Percentiles rank a stretch among this genome's conserved stretches.
These are phyloP conservation scores for Casuarius casuarius DNA, from an alignment of 2,113 vertebrate species.

Conservation along the genomic window DNA sequence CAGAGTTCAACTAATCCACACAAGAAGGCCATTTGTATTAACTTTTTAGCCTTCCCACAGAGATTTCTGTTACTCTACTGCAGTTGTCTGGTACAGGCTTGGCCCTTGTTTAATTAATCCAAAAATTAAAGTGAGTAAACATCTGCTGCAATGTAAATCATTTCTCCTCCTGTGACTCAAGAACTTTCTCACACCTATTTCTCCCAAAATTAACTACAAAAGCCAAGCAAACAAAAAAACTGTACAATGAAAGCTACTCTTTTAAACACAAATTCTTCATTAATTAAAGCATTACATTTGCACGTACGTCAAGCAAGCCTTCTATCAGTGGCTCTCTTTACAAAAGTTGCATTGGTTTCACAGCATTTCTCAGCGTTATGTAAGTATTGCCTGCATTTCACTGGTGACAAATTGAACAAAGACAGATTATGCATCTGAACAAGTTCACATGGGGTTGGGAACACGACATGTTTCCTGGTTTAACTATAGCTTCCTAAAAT, in stretches of 20 bases:
- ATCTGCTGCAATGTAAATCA: background rate
- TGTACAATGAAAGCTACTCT: background rate
- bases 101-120: slow-evolving; percentile 14
- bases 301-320: background rate
- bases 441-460: background rate
- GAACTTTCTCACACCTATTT: slow-evolving; percentile 43
- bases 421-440: background rate
- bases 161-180: slow-evolving; percentile 26
- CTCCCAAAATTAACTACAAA: slow-evolving; percentile 8
- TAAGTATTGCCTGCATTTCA: background rate
- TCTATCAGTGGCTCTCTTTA: background rate
- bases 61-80: background rate
- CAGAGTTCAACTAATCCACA: background rate
- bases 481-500: background rate
- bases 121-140: slow-evolving; percentile 27
- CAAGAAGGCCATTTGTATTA: background rate
- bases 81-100: background rate
- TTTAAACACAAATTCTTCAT: slow-evolving; percentile 18
- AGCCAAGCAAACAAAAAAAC: slow-evolving; percentile 12
- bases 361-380: background rate
- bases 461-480: background rate
- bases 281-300: background rate
- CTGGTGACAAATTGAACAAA: background rate
- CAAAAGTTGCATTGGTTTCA: background rate
- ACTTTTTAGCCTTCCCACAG: background rate